Base-by-base conservation (phyloP, 2,797 vertebrate genomes). In the Chelonia mydas region DNA sequence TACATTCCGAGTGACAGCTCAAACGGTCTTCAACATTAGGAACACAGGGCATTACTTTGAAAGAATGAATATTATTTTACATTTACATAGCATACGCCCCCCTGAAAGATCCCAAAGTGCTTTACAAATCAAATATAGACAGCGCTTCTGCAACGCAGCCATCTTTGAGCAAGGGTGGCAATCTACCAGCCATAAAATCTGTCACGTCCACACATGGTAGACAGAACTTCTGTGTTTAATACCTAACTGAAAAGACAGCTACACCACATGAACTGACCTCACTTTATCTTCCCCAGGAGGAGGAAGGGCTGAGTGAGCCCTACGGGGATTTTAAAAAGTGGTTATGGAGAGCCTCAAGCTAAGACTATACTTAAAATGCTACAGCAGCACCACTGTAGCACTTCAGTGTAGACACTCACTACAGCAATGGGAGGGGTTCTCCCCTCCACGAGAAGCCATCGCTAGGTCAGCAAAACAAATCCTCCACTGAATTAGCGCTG, bases 41-140 rank as follows among this genome's bases (percentile, higher is more conserved):
- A 86, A 86, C 0, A 0, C 2, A 47, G 13, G 5, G n/a, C 65
- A 37, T 41, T 72, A 37, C 65, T 72, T 41, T 21, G 65, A 72
- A 2, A 54, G 61, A 82, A 74, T 16, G 31, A 90, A 51, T 17
- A 45, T 65, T 51, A 49, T 2, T 68, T 41, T 74, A 0, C 3
- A 31, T 84, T 93, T 78, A 87, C 61, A 1, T 6, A 87, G 12
- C 5, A 51, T 85, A 28, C 1, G 77, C 81, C 12, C 61, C 47
- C 57, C 81, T 2, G 50, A 54, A 50, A 65, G 45, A 47, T 2
- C 31, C 33, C 83, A 61, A 86, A 83, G 37, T 33, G 37, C 55
- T 88, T 81, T 49, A 25, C 31, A 41, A 57, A 15, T 25, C 79
- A 47, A 81, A 78, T 27, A 83, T 37, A n/a, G 51, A 41, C 49